Evolutionary conservation across 2,113 vertebrate species (phyloP), one percentile per base, ranked within the genome.

Genomic region (Caretta caretta): DNA sequence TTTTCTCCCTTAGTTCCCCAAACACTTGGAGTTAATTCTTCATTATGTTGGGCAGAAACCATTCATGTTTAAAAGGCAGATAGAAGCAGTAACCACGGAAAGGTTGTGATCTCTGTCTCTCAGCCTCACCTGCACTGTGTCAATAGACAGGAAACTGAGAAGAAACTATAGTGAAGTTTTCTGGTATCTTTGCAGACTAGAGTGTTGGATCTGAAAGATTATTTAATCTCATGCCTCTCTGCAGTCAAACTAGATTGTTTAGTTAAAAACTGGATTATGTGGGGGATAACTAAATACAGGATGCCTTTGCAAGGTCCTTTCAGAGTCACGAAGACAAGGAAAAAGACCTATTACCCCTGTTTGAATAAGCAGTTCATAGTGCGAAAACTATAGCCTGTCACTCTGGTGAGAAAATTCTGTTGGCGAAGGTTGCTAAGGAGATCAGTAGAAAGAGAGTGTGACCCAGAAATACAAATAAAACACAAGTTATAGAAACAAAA

Each of bases 321-420:
- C 81, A 53, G 46, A 92, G 56, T 17, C 46, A 91, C 46, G 14
- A 95, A 93, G 92, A 84, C 42, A 86, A 90, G 89, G 88, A 80
- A 65, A 88, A 94, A 88, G 90, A 96, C 85, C 82, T 80, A 83
- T n/a, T 88, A 83, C 8, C 86, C 65, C 46, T 9, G 27, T 93
- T 90, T 92, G 83, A 94, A 96, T 84, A 42, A 84, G 81, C 80
- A 83, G 85, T 94, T 96, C 95, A 80, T 48, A 79, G 94, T 54
- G 81, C 59, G 83, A 57, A 93, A 90, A 22, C 90, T 90, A 5
- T 46, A 88, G 53, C 46, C 50, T 95, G 90, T 88, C 95, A 92
- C 9, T 92, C 79, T 48, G 72, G 78, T 24, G 24, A 59, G 85
- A 92, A 91, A 85, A 86, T 57, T 84, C 80, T 88, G 12, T 83